These are phyloP conservation scores for Remorina albescens DNA, from an alignment of 2,797 vertebrate species.

Conservation along the genomic window DNA sequence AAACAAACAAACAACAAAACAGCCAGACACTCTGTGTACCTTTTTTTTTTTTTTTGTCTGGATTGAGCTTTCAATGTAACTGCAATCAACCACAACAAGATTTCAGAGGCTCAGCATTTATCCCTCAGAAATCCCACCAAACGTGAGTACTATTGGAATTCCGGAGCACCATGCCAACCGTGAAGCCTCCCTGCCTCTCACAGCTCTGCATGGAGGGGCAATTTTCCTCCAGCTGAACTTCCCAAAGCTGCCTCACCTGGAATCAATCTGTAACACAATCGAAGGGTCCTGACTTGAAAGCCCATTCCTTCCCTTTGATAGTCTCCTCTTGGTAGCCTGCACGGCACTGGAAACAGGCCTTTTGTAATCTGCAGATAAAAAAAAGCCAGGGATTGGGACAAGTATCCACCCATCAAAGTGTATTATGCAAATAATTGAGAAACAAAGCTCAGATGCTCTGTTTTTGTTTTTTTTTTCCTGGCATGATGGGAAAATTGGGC, in stretches of 20 bases:
- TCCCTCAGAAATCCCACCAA: conserved; percentile 86
- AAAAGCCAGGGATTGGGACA: conserved; percentile 78
- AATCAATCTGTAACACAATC: conserved; percentile 91
- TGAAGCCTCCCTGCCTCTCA: conserved; percentile 84
- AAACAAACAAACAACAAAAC: too few species aligned
- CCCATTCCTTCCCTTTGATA: conserved; percentile 87
- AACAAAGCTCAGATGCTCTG: conserved; percentile 85
- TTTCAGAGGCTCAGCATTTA: conserved; percentile 85
- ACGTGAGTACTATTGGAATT: conserved; percentile 88
- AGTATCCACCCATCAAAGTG: conserved; percentile 85
- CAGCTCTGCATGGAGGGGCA: conserved; percentile 82
- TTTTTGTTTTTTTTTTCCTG: conserved; percentile 57
- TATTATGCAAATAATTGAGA: conserved; percentile 82
- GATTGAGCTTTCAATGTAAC: conserved; percentile 85
- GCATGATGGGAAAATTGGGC: conserved; percentile 58
- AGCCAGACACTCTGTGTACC: conserved; percentile 69
- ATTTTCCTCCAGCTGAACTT: conserved; percentile 88
- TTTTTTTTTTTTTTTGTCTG: conserved; percentile 62
- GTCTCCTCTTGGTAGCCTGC: conserved; percentile 84
- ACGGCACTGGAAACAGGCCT: conserved; percentile 81
- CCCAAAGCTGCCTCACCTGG: conserved; percentile 90
- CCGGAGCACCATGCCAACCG: conserved; percentile 86
- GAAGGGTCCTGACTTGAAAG: conserved; percentile 90
- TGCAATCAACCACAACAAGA: conserved; percentile 88
- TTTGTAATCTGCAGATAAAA: conserved; percentile 83